These are phyloP conservation scores for Drosophila cognata DNA, from an alignment of 2,888 invertebrate genomes.

Conservation along the genomic window DNA sequence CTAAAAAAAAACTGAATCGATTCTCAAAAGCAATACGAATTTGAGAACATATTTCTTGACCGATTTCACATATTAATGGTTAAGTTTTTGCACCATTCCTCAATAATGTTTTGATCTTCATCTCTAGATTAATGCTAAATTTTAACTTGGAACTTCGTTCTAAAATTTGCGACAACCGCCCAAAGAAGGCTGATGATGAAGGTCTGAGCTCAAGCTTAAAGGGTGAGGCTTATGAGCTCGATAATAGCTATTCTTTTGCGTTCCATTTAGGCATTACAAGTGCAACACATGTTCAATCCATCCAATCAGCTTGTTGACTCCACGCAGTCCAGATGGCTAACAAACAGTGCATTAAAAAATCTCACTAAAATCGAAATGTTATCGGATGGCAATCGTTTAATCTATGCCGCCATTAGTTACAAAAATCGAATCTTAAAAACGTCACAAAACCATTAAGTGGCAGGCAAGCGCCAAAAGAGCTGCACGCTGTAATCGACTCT, in stretches of 20 bases:
- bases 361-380: slow-evolving; percentile 48
- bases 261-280: not conserved
- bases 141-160: not conserved
- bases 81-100: not conserved
- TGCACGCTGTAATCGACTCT: slow-evolving; percentile 43
- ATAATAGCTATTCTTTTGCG: not conserved
- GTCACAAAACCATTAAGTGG: slow-evolving; percentile 74
- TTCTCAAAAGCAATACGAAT: not conserved
- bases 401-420: slow-evolving; percentile 71
- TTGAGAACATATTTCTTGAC: not conserved
- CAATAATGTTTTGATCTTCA: too few relatives aligned
- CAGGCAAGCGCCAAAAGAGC: slow-evolving; percentile 16
- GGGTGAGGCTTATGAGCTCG: accelerated
- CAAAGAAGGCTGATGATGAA: not conserved
- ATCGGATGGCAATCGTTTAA: slow-evolving; percentile 52
- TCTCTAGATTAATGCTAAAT: not conserved
- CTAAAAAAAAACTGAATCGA: not conserved
- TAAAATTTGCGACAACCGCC: not conserved
- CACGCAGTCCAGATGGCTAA: slow-evolving; percentile 13
- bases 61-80: too few relatives aligned
- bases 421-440: slow-evolving; percentile 69
- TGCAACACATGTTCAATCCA: not conserved
- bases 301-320: slow-evolving; percentile 4
- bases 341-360: slow-evolving; percentile 28
- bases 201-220: not conserved